These are phyloP conservation scores for Seira sanloemensis DNA, from an alignment of 2,888 invertebrate genomes.

Conservation along the genomic window DNA sequence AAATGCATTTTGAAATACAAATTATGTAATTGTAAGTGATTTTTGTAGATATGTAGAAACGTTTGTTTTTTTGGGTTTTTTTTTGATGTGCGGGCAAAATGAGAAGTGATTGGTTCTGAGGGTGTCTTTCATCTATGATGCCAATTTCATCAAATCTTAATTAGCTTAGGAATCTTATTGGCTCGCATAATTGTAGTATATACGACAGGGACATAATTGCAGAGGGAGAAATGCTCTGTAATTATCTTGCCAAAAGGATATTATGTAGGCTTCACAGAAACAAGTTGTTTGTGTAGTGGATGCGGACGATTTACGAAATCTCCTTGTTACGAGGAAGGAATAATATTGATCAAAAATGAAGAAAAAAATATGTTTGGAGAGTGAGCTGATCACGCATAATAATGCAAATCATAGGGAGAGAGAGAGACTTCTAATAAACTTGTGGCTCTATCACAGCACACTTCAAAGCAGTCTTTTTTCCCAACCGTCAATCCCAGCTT, in stretches of 20 bases:
- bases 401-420: neutral
- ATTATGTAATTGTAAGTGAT: too few relatives aligned
- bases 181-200: conserved; percentile 35
- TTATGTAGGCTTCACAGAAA: conserved; percentile 21
- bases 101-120: too few relatives aligned
- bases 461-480: neutral
- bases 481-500: neutral
- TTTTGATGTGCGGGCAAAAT: neutral
- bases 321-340: neutral
- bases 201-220: conserved; percentile 49
- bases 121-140: neutral
- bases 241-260: conserved; percentile 51
- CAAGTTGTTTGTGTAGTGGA: conserved; percentile 39
- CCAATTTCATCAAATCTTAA: conserved; percentile 41
- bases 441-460: neutral
- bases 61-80: neutral
- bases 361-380: too few relatives aligned
- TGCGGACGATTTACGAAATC: neutral
- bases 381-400: neutral
- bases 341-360: conserved; percentile 10
- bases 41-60: too few relatives aligned
- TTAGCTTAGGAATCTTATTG: conserved; percentile 40
- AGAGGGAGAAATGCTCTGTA: conserved; percentile 24
- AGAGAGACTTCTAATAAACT: neutral
- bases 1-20: neutral